Evolutionary conservation across 23 tunicate genomes (phyloP).

Genomic region (Trididemnum clinides): DNA sequence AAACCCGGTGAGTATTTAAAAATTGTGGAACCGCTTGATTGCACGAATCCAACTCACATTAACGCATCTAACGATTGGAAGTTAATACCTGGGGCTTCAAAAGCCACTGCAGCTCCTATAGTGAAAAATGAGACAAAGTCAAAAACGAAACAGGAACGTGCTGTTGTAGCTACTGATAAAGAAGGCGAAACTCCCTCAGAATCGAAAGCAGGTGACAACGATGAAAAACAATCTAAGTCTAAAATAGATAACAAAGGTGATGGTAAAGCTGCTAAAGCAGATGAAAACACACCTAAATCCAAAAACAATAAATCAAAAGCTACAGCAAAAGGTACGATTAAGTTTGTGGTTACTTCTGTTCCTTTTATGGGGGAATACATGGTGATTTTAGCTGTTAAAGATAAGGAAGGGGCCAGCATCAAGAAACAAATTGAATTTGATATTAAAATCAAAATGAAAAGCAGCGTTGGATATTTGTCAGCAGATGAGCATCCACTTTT

Average conservation of each 20-base stretch:
- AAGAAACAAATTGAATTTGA: conserved; percentile 17
- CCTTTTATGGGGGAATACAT: conserved; percentile 23
- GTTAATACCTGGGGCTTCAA: too few relatives aligned
- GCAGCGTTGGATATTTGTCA: conserved; percentile 82
- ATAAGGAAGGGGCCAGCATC: not conserved
- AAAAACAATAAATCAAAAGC: not conserved
- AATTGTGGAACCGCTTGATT: not conserved
- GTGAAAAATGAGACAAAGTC: too few relatives aligned
- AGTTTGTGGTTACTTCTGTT: conserved; percentile 3
- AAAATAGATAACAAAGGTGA: too few relatives aligned
- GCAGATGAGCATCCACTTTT: conserved; percentile 94
- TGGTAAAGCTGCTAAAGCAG: not conserved
- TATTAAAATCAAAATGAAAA: conserved; percentile 51
- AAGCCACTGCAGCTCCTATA: too few relatives aligned
- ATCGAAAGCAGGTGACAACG: too few relatives aligned
- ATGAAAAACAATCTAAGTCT: too few relatives aligned
- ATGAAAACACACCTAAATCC: not conserved
- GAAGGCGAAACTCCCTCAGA: too few relatives aligned
- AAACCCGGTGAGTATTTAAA: not conserved
- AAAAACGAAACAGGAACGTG: too few relatives aligned
- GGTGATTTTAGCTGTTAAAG: not conserved
- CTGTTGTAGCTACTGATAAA: too few relatives aligned
- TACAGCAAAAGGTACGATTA: not conserved
- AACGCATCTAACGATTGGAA: not conserved
- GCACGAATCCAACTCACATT: not conserved